phyloP scores from a whole-genome alignment of 2,113 vertebrate species.

The Brachionichthys hirsutus region DNA sequence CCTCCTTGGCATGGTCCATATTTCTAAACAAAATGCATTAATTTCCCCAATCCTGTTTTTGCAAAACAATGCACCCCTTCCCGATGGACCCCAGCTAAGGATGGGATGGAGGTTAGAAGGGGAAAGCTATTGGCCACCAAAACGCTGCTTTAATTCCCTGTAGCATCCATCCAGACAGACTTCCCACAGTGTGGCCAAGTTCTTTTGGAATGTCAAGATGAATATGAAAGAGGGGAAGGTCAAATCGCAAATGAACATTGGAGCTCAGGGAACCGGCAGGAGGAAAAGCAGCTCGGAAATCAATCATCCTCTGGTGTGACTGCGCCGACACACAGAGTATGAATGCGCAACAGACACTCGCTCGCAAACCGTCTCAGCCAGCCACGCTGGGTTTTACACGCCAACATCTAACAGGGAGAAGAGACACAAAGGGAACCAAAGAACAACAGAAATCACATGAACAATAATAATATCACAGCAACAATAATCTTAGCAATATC shows the following conservation, averaged over 20 bases:
- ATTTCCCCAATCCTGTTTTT: constrained; percentile 73
- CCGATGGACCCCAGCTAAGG: constrained; percentile 63
- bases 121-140: constrained; percentile 64
- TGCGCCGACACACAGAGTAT: constrained; percentile 49
- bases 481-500: constrained; percentile 76
- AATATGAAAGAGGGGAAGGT: constrained; percentile 77
- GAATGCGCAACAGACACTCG: constrained; percentile 50
- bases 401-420: constrained; percentile 65
- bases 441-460: constrained; percentile 73
- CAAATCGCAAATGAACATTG: constrained; percentile 68
- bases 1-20: constrained; percentile 68
- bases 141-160: constrained; percentile 72
- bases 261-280: constrained; percentile 60
- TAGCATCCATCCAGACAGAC: constrained; percentile 72
- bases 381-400: constrained; percentile 58
- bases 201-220: constrained; percentile 78
- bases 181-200: constrained; percentile 77
- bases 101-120: constrained; percentile 66
- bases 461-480: constrained; percentile 75
- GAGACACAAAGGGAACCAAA: constrained; percentile 71
- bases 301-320: constrained; percentile 62
- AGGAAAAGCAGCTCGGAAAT: constrained; percentile 71
- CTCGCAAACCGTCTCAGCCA: constrained; percentile 42
- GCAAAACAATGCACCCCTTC: constrained; percentile 68
- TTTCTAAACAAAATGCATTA: constrained; percentile 74